Conservation (phyloP, 1,140 invertebrate species). For the Holotrichia oblita region DNA sequence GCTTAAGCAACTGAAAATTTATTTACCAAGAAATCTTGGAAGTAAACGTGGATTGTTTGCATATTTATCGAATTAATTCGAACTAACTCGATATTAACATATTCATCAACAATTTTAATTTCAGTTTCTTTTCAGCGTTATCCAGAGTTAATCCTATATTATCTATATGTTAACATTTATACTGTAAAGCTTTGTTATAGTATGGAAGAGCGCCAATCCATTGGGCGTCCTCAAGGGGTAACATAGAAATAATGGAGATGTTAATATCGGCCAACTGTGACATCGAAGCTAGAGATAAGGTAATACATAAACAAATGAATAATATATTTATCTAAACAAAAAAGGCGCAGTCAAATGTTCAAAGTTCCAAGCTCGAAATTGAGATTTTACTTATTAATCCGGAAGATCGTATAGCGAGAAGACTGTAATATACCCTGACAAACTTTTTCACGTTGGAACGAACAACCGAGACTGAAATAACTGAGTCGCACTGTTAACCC, state of each 20-base stretch:
- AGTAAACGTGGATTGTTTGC: too few relatives aligned
- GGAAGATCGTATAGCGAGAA: too few relatives aligned
- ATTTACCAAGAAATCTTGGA: too few relatives aligned
- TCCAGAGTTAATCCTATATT: neutral
- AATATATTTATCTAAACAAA: neutral
- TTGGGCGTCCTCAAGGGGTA: constrained; percentile 78
- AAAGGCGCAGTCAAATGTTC: too few relatives aligned
- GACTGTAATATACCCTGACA: too few relatives aligned
- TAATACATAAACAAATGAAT: constrained; percentile 58
- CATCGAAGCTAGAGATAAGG: constrained; percentile 80
- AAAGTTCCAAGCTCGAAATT: too few relatives aligned
- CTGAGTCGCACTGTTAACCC: too few relatives aligned
- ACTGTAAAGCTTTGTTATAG: constrained; percentile 60
- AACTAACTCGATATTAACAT: neutral
- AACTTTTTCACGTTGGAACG: too few relatives aligned
- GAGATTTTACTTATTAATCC: too few relatives aligned
- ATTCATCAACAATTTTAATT: neutral
- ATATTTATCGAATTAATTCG: neutral
- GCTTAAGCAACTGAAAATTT: too few relatives aligned
- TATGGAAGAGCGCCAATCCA: constrained; percentile 80
- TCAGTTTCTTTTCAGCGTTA: neutral
- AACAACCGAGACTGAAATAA: too few relatives aligned
- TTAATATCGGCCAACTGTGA: constrained; percentile 78
- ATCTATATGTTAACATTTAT: constrained; percentile 25
- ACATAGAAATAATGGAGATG: constrained; percentile 77